Percentiles rank a stretch among this genome's conserved stretches.
phyloP scores from a whole-genome alignment of 2,113 vertebrate species.

The Hippolais icterina region DNA sequence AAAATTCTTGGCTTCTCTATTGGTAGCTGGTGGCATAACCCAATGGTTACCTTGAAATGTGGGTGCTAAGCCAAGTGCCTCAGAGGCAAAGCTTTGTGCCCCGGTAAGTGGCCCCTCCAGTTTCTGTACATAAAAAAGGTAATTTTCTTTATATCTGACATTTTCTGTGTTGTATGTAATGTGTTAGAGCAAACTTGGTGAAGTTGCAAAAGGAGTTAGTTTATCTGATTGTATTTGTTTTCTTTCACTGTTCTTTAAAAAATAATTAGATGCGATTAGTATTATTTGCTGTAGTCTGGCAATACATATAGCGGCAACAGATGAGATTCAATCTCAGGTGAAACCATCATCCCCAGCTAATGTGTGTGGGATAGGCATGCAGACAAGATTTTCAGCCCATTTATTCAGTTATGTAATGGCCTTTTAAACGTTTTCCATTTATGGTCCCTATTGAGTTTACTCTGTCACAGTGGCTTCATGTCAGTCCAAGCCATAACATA shows the following conservation, averaged over 20 bases:
- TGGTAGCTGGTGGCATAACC: neutral
- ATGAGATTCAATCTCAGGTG: neutral
- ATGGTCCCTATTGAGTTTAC: neutral
- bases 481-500: neutral
- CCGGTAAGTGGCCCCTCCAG: neutral
- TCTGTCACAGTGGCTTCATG: neutral
- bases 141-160: neutral
- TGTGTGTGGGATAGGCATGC: neutral
- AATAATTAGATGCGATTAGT: neutral
- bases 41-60: neutral
- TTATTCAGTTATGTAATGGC: slow-evolving; percentile 1
- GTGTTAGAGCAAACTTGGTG: neutral
- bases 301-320: neutral
- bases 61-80: neutral
- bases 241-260: neutral
- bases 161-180: neutral
- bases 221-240: slow-evolving; percentile 33
- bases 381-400: slow-evolving; percentile 14
- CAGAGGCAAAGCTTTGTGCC: neutral
- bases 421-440: slow-evolving; percentile 12
- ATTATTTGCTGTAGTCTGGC: slow-evolving; percentile 23
- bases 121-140: neutral
- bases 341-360: neutral
- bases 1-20: neutral
- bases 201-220: neutral